These are phyloP conservation scores for Pterocles burchelli DNA, from an alignment of 2,113 vertebrate genomes.

Conservation along the genomic window DNA sequence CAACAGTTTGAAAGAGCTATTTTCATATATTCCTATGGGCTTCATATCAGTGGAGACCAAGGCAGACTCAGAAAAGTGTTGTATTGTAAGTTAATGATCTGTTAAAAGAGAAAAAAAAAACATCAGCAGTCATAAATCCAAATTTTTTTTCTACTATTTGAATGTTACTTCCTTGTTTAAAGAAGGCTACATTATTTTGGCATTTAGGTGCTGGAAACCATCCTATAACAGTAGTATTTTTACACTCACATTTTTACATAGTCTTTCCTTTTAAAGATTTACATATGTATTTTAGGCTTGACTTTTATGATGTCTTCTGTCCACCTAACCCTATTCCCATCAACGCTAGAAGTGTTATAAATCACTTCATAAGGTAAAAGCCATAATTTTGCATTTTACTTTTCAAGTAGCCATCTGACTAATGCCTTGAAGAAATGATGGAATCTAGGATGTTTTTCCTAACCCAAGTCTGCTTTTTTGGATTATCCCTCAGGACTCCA, in stretches of 20 bases:
- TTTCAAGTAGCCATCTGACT: neutral
- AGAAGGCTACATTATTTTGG: neutral
- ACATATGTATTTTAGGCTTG: neutral
- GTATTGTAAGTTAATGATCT: neutral
- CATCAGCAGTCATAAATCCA: neutral
- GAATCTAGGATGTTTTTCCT: neutral
- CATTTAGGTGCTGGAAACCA: neutral
- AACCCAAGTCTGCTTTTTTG: constrained; percentile 15
- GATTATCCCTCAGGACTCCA: neutral
- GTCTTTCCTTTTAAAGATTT: neutral
- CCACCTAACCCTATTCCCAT: neutral
- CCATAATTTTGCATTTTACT: neutral
- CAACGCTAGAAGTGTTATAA: neutral
- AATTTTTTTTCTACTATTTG: neutral
- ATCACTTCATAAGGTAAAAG: neutral
- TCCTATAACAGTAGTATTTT: neutral
- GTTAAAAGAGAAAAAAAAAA: neutral
- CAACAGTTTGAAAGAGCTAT: neutral
- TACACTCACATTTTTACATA: neutral
- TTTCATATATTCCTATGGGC: neutral
- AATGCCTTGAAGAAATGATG: neutral
- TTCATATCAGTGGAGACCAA: neutral
- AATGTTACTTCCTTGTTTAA: neutral
- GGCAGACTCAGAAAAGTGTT: neutral
- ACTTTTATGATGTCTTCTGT: neutral